Conservation (phyloP, 2,797 vertebrate species). For the Tinamus major region DNA sequence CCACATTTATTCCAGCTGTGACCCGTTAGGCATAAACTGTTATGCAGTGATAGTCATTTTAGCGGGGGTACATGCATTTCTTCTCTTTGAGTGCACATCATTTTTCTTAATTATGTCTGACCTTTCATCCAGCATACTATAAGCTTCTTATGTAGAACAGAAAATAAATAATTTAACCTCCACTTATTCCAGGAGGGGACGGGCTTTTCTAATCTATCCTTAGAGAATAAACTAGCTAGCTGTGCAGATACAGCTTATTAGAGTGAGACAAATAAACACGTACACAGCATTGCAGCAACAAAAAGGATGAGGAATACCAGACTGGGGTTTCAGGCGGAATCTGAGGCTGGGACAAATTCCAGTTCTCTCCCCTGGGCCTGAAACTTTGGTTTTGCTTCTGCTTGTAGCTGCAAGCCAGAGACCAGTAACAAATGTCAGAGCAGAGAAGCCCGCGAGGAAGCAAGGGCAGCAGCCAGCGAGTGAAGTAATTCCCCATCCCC, state of each 20-base stretch:
- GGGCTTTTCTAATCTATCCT: slow-evolving; percentile 75
- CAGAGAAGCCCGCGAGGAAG: not conserved
- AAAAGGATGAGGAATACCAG: not conserved
- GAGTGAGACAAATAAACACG: slow-evolving; percentile 61
- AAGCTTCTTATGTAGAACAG: slow-evolving; percentile 74
- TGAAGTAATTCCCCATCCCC: not conserved
- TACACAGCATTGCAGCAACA: not conserved
- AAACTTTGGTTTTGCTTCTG: slow-evolving; percentile 31
- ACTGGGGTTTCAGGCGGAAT: not conserved
- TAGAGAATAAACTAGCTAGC: slow-evolving; percentile 73
- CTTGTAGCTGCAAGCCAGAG: not conserved
- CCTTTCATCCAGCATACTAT: slow-evolving; percentile 69
- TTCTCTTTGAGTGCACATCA: slow-evolving; percentile 36
- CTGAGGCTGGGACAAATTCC: not conserved
- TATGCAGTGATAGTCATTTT: not conserved
- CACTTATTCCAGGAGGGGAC: slow-evolving; percentile 68
- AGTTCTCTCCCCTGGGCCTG: not conserved
- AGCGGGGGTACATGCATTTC: slow-evolving; percentile 12
- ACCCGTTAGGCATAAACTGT: slow-evolving; percentile 10
- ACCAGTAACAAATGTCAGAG: not conserved
- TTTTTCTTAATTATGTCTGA: slow-evolving; percentile 76
- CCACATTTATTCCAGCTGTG: not conserved
- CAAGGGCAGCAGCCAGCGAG: not conserved
- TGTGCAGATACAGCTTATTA: slow-evolving; percentile 61
- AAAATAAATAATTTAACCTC: slow-evolving; percentile 78